Evolutionary conservation across 2,797 vertebrate genomes (phyloP), one percentile per base, ranked within the genome.

Genomic region (Crypturellus tataupa): DNA sequence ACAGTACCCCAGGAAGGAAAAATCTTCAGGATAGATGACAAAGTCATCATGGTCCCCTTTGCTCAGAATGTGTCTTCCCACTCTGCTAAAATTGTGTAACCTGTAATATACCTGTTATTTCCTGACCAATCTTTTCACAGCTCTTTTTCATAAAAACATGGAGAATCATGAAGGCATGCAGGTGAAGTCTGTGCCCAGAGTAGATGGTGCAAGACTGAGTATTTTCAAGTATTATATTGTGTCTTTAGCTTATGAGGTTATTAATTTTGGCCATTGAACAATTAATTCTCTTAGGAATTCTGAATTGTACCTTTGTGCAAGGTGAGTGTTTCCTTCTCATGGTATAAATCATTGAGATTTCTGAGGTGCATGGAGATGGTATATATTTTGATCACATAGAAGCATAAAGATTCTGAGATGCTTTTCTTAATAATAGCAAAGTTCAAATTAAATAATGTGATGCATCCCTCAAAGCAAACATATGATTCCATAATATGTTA

Each of bases 41-140:
- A 77, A 80, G 35, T 31, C 19, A 17, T n/a, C 15, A 9, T 31
- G 25, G 9, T 37, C 27, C n/a, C 23, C 17, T 37, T 72, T 2
- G 0, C 17, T 71, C 13, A 42, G 17, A 64, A 24, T 40, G 15
- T 81, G 19, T 18, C 55, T 58, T 72, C 12, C 29, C 12, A 12
- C 17, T 53, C 49, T 37, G 4, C 4, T 8, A 9, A 0, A 1
- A 4, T 13, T 2, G 1, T 10, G 17, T 24, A 65, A 33, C 18
- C n/a, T 75, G 19, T 44, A 42, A 46, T 13, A 3, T 25, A 15
- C 16, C 18, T 60, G 16, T 29, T 15, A 51, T 70, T 39, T 21
- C 17, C 8, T 3, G 23, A 53, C 9, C 2, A 6, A 46, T 21
- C 46, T 76, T 76, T 67, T 10, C 44, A 5, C 0, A 1, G 9